Evolutionary conservation across 2,797 vertebrate species (phyloP).

Genomic region (Lagorchestes hirsutus): DNA sequence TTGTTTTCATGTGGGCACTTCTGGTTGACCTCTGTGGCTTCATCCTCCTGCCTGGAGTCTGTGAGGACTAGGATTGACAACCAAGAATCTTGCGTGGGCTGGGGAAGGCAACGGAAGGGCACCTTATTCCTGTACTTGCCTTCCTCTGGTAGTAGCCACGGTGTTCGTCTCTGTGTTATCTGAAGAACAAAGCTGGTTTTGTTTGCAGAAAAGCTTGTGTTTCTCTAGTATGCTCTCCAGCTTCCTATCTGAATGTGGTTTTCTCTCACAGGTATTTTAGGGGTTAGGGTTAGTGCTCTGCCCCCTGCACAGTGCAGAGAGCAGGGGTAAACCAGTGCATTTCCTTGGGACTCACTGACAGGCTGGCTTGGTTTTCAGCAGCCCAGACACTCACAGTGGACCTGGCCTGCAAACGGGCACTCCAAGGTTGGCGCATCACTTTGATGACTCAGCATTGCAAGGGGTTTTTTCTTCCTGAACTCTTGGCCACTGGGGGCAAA

Average conservation of each 20-base stretch:
- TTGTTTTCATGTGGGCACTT: no score
- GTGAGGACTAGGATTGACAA: no score
- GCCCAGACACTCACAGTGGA: not conserved
- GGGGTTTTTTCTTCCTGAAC: no score
- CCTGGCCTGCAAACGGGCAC: not conserved
- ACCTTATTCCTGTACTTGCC: not conserved
- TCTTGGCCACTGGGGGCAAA: no score
- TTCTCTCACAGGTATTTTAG: not conserved
- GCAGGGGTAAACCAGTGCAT: no score
- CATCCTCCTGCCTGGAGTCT: not conserved
- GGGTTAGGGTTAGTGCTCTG: not conserved
- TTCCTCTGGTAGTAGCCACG: not conserved
- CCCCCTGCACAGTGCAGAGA: not conserved
- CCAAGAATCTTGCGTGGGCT: no score
- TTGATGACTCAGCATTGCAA: not conserved
- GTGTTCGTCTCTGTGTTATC: not conserved
- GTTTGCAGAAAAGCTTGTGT: not conserved
- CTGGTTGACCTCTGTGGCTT: no score
- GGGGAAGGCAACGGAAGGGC: no score
- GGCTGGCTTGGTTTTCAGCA: no score
- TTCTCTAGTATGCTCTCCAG: not conserved
- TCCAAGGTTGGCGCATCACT: not conserved
- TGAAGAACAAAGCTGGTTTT: not conserved
- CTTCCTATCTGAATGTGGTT: not conserved
- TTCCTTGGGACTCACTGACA: not conserved